Evolutionary conservation across 2,797 vertebrate genomes (phyloP).

Genomic region (Sebastes matsubarae): DNA sequence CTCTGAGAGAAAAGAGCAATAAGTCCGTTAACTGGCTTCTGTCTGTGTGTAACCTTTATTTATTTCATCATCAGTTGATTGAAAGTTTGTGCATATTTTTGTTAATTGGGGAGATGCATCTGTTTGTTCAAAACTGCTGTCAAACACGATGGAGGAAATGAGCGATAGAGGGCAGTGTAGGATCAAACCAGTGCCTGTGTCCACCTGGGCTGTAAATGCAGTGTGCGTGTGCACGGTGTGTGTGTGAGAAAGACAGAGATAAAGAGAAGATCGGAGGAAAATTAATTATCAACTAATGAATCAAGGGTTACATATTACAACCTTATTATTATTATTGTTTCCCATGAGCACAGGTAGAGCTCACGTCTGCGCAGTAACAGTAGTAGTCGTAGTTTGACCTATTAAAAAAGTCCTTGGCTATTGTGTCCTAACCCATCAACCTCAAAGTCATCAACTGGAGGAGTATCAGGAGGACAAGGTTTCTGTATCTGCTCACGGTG

Average conservation of each 20-base stretch:
- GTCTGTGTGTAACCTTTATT: neutral
- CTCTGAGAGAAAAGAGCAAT: constrained; percentile 71
- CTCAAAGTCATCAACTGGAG: neutral
- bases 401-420: neutral
- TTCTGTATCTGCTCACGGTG: neutral
- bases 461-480: neutral
- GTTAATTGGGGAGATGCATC: neutral
- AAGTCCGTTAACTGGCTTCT: neutral
- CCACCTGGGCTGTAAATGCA: neutral
- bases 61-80: neutral
- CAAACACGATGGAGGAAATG: neutral
- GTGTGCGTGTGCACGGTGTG: neutral
- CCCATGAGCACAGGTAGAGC: neutral
- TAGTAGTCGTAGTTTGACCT: neutral
- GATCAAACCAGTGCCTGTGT: constrained; percentile 20
- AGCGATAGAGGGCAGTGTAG: constrained; percentile 73
- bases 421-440: neutral
- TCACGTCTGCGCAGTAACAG: neutral
- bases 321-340: neutral
- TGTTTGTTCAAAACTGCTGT: neutral
- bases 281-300: neutral
- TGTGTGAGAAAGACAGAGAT: neutral
- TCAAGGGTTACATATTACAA: neutral
- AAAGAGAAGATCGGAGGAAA: neutral
- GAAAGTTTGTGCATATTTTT: neutral